phyloP scores from a whole-genome alignment of 1,140 invertebrate genomes.

The Temnothorax longispinosus region DNA sequence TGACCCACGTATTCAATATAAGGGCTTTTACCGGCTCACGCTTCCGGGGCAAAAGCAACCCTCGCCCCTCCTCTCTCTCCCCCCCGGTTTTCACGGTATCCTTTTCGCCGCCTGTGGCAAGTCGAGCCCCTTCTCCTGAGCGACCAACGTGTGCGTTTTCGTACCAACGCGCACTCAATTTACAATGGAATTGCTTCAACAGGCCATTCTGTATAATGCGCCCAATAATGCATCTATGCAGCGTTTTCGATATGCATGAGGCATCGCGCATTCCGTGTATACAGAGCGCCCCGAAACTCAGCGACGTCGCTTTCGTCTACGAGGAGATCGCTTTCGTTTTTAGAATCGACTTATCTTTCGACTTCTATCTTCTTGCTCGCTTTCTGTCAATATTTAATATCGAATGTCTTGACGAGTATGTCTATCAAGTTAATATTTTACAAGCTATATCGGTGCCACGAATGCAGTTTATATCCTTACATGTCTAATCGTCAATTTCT shows the following conservation, averaged over 20 bases:
- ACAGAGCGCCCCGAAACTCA: not conserved
- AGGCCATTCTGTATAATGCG: slow-evolving; percentile 61
- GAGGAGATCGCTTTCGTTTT: not conserved
- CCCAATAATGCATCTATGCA: slow-evolving; percentile 69
- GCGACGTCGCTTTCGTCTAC: not conserved
- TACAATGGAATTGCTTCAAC: slow-evolving; percentile 71
- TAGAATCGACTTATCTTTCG: not conserved
- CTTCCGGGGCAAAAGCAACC: slow-evolving; percentile 26
- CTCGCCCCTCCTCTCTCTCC: not conserved
- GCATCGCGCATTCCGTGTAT: slow-evolving; percentile 35
- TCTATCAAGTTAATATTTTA: not conserved
- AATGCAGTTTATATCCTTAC: not conserved
- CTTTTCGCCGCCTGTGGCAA: slow-evolving; percentile 27
- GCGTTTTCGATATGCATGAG: slow-evolving; percentile 57
- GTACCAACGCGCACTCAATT: slow-evolving; percentile 66
- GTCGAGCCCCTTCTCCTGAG: slow-evolving; percentile 19
- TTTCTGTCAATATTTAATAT: not conserved
- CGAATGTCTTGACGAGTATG: not conserved
- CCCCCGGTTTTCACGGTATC: slow-evolving; percentile 10
- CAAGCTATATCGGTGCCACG: not conserved
- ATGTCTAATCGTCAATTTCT: not conserved
- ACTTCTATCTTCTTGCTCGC: not conserved
- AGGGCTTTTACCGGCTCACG: slow-evolving; percentile 72
- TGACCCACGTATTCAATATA: slow-evolving; percentile 80
- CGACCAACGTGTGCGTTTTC: slow-evolving; percentile 55